These are phyloP conservation scores for Drosophila lini DNA, from an alignment of 1,140 invertebrate genomes.

Conservation along the genomic window DNA sequence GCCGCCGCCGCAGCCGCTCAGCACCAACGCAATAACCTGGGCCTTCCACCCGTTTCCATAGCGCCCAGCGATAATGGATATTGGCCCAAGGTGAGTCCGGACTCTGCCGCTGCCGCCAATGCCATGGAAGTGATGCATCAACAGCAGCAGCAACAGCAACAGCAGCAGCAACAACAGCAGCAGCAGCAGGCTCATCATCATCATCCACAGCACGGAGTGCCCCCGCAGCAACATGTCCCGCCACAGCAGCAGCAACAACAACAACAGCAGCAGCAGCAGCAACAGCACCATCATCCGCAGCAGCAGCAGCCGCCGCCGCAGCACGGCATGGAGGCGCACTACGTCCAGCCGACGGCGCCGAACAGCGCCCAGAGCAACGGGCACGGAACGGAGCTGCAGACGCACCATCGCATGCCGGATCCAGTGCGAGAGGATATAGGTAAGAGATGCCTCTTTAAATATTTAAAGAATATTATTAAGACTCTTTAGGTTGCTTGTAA, in stretches of 20 bases:
- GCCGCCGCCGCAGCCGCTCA: constrained; percentile 23
- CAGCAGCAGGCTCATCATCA: constrained; percentile 69
- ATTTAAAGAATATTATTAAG: neutral
- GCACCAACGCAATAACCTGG: constrained; percentile 72
- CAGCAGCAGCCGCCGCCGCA: constrained; percentile 84
- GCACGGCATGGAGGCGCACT: constrained; percentile 73
- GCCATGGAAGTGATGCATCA: constrained; percentile 88
- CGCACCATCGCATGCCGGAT: constrained; percentile 83
- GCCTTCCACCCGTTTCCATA: constrained; percentile 74
- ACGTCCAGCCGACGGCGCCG: constrained; percentile 63
- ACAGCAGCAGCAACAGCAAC: constrained; percentile 87
- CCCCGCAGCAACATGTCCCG: constrained; percentile 71
- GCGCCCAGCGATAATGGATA: constrained; percentile 88
- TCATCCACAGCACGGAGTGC: constrained; percentile 62
- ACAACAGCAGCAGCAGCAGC: constrained; percentile 83
- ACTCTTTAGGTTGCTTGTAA: neutral
- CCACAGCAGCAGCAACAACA: constrained; percentile 80
- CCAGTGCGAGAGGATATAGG: constrained; percentile 85
- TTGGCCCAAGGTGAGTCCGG: constrained; percentile 92
- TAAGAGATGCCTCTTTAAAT: constrained; percentile 43
- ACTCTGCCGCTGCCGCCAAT: constrained; percentile 89
- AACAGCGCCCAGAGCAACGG: constrained; percentile 68
- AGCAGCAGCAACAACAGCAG: constrained; percentile 70
- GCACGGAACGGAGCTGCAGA: constrained; percentile 71
- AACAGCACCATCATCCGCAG: constrained; percentile 87